These are phyloP conservation scores for Seriola rivoliana DNA, from an alignment of 2,113 vertebrate genomes.

Conservation along the genomic window DNA sequence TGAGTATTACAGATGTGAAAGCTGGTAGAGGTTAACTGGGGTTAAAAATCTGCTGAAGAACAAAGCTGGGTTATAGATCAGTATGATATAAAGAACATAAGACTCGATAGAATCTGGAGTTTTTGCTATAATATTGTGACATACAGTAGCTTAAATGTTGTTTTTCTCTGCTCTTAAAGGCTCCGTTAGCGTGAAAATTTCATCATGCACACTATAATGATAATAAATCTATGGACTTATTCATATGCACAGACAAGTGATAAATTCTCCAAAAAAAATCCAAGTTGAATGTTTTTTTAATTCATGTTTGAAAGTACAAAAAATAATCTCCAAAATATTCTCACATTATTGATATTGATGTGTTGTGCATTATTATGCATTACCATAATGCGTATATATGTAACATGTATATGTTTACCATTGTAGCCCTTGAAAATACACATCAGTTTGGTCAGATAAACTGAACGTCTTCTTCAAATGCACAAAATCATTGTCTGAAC, in stretches of 20 bases:
- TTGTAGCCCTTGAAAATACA: neutral
- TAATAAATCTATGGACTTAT: neutral
- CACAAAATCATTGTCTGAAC: neutral
- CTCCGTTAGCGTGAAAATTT: neutral
- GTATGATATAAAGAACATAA: neutral
- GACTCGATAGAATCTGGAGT: neutral
- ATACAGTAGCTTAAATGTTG: neutral
- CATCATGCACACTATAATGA: neutral
- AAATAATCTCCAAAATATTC: neutral
- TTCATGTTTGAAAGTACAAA: neutral
- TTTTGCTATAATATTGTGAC: neutral
- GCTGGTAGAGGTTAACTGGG: conserved; percentile 74
- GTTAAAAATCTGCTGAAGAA: conserved; percentile 61
- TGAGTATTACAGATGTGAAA: conserved; percentile 53
- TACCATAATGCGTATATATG: too few relatives aligned
- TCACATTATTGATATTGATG: too few relatives aligned
- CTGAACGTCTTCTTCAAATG: neutral
- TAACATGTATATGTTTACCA: too few relatives aligned
- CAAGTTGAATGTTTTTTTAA: too few relatives aligned
- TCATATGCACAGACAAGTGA: neutral
- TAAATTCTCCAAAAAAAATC: neutral
- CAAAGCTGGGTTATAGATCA: conserved; percentile 14
- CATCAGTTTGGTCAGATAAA: neutral
- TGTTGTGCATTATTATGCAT: too few relatives aligned
- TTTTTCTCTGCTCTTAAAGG: neutral